Base-by-base conservation (phyloP, 2,888 invertebrate genomes). In the Caenorhabditis sp. region DNA sequence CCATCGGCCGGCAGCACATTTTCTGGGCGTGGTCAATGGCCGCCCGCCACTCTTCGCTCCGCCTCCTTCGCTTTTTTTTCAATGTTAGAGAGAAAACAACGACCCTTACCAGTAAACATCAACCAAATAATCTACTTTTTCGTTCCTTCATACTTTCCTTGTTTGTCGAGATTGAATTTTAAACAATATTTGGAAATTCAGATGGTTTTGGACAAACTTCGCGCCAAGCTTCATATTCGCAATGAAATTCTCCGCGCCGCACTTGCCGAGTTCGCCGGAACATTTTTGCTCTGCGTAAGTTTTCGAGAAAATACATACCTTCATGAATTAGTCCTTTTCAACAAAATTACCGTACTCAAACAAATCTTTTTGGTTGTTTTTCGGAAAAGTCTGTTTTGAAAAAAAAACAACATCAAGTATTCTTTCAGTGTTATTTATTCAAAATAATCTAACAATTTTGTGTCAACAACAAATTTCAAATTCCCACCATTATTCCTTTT, bases 191-290 rank as follows among this genome's bases (percentile, higher is more conserved):
- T 61, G 19, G 50, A 57, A 63, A 64, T 58, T 43, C 57, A n/a
- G 49, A 74, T 69, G 74, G 66, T 69, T 53, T 69, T 78, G 73
- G 80, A 78, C 69, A 70, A 69, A 59, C 70, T 81, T 73, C 78
- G 83, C 51, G 67, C 79, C 51, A 85, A 85, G 71, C 61, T 85
- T 49, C 79, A 79, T 57, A 69, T 84, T 53, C 77, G 81, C 57
- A 78, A 81, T 63, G 86, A 85, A 59, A 66, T 86, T n/a, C 79
- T 75, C 2, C 77, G 83, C 27, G 83, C 85, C 26, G 71, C 79
- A 8, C 68, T 86, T 21, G 86, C 83, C 74, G 86, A 86, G 77
- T 85, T 86, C 74, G 67, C 80, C 37, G 86, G 86, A 70, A 86
- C 86, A 51, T 69, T 79, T 61, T 65, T 86, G 55, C 77, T 86